Base-by-base conservation (phyloP, 2,113 vertebrate genomes). In the Pelecanoides urinatrix region DNA sequence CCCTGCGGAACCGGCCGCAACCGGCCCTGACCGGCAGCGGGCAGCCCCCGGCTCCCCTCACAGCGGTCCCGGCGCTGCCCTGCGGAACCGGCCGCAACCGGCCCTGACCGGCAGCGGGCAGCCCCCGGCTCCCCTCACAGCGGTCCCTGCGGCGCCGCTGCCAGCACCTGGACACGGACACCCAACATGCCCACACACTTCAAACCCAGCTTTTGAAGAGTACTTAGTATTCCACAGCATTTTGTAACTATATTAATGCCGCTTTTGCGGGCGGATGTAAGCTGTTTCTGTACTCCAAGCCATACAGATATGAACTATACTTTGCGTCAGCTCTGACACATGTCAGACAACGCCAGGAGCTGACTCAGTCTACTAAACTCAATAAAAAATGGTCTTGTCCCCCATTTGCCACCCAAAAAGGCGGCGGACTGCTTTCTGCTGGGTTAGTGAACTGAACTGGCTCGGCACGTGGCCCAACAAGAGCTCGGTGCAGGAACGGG, bases 1-100 rank as follows among this genome's bases (percentile, higher is more conserved):
- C 40, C 29, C 13, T 1, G 20, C 6, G 11, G n/a, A 47, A 50
- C 56, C 11, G 0, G 53, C 65, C 4, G 1, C 36, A 32, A 14
- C 44, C 21, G 7, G 44, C 56, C 44, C 26, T 6, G 11, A 4
- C 40, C 9, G 2, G n/a, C 34, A 9, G 16, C 0, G 17, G 42
- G 30, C 55, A 16, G 32, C 22, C 59, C 23, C 38, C 1, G 11
- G 59, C 67, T 22, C 38, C 59, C 59, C 70, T 27, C 68, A 26
- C 17, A 11, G 16, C 11, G 47, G 27, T 10, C 32, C 26, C 21
- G 4, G 5, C 38, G 38, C n/a, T n/a, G n/a, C n/a, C n/a, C n/a
- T n/a, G 21, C 53, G 11, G n/a, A 47, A 50, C 56, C 11, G 0
- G 53, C 65, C 4, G 1, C 36, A 32, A 14, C 44, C 21, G 7